Percentiles rank a stretch among this genome's conserved stretches.
These are phyloP conservation scores for Ennomos quercinarius DNA, from an alignment of 2,888 invertebrate species.

Conservation along the genomic window DNA sequence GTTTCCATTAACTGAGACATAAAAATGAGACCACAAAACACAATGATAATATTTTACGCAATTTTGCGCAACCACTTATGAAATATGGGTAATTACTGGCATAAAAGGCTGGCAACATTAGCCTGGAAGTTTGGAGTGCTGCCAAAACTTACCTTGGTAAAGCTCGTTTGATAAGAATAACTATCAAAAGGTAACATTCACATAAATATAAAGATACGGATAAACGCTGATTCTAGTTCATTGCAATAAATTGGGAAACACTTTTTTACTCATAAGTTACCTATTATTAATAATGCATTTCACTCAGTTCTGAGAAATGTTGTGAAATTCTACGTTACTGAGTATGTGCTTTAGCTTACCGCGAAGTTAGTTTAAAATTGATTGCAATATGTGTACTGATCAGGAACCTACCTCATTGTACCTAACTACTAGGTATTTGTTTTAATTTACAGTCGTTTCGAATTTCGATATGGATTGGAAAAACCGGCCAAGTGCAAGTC, in stretches of 20 bases:
- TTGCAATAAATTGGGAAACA: background rate
- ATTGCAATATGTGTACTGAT: no score
- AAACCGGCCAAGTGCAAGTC: no score
- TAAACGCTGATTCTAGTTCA: background rate
- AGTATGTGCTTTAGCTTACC: no score
- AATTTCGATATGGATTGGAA: no score
- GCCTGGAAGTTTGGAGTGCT: constrained; percentile 20
- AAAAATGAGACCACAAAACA: background rate
- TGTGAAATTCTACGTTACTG: no score
- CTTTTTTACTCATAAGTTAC: background rate
- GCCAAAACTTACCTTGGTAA: constrained; percentile 31
- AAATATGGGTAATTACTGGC: constrained; percentile 39
- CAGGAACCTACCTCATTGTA: no score
- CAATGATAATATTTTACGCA: constrained; percentile 16
- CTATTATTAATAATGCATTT: background rate
- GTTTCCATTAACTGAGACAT: no score
- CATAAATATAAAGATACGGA: no score
- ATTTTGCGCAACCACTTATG: constrained; percentile 30
- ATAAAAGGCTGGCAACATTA: constrained; percentile 38
- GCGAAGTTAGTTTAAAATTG: no score
- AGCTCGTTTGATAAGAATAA: constrained; percentile 21
- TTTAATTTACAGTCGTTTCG: no score
- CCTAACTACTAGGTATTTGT: no score
- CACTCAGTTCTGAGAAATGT: no score
- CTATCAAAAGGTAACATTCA: constrained; percentile 2